These are phyloP conservation scores for Apogon hyalosoma DNA, from an alignment of 2,797 vertebrate genomes.

Conservation along the genomic window DNA sequence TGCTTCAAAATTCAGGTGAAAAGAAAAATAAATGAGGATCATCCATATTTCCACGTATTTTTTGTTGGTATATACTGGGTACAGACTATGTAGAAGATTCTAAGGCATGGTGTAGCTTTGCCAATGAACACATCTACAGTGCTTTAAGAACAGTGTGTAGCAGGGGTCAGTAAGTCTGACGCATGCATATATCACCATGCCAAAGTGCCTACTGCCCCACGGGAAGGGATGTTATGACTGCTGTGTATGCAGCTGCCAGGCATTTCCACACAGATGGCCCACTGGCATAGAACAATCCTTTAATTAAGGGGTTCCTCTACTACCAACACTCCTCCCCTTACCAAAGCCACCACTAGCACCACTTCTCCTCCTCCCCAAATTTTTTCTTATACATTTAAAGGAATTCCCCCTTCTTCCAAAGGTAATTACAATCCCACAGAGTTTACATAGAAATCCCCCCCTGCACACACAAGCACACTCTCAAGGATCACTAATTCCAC, in stretches of 20 bases:
- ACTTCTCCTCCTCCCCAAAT: conserved; percentile 36
- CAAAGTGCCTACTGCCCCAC: conserved; percentile 34
- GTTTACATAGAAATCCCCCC: conserved; percentile 59
- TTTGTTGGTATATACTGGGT: background rate
- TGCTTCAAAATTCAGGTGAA: no score
- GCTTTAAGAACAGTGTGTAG: conserved; percentile 19
- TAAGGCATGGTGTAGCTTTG: background rate
- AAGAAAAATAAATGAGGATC: background rate
- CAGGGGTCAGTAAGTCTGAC: conserved; percentile 56
- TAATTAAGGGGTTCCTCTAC: conserved; percentile 82
- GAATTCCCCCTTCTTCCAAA: conserved; percentile 79
- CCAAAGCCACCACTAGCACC: conserved; percentile 48
- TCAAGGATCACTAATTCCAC: conserved; percentile 59
- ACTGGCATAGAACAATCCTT: conserved; percentile 75
- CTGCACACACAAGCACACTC: conserved; percentile 37
- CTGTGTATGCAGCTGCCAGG: conserved; percentile 76
- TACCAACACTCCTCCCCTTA: conserved; percentile 47
- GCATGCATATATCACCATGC: conserved; percentile 43
- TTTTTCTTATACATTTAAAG: conserved; percentile 71
- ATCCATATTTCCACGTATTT: conserved; percentile 26
- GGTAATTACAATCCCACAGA: conserved; percentile 74
- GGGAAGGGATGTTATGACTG: conserved; percentile 72
- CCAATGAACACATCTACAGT: conserved; percentile 4
- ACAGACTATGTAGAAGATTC: conserved; percentile 7
- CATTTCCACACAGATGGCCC: conserved; percentile 78